A percentile compares a stretch with the other conserved stretches of the same genome.
These are phyloP conservation scores for Hylaea fasciaria DNA, from an alignment of 2,888 invertebrate species.

Conservation along the genomic window DNA sequence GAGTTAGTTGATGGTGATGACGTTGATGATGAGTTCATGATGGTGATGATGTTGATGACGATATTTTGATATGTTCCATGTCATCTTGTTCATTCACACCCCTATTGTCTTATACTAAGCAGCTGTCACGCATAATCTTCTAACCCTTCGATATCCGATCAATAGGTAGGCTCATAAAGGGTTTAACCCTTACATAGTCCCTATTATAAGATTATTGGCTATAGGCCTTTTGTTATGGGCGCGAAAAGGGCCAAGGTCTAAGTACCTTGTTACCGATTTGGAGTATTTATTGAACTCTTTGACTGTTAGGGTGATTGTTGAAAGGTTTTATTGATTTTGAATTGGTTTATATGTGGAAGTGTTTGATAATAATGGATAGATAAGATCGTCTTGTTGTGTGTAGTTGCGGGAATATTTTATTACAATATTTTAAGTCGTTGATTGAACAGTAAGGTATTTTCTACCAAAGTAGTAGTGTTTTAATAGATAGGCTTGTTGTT, in stretches of 20 bases:
- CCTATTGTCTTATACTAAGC: conserved; percentile 29
- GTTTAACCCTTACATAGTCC: conserved; percentile 53
- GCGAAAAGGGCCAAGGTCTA: conserved; percentile 63
- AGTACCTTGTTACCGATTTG: conserved; percentile 67
- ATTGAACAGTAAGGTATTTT: too few species aligned
- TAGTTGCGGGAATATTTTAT: background rate
- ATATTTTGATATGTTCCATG: too few species aligned
- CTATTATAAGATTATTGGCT: conserved; percentile 82
- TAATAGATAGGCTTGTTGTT: too few species aligned
- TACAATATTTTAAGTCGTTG: too few species aligned
- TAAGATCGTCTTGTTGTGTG: conserved; percentile 10
- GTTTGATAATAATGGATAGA: conserved; percentile 16
- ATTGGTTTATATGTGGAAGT: conserved; percentile 18
- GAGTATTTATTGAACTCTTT: conserved; percentile 35
- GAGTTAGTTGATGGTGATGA: too few species aligned
- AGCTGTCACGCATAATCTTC: conserved; percentile 60
- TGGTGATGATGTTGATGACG: too few species aligned
- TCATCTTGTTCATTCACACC: background rate
- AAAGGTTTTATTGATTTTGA: conserved; percentile 13
- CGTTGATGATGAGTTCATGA: too few species aligned
- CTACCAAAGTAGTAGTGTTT: too few species aligned
- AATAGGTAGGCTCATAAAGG: conserved; percentile 50
- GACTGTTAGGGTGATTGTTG: conserved; percentile 5
- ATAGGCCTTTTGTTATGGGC: conserved; percentile 79
- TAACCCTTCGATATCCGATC: conserved; percentile 62